A percentile compares a stretch with the other conserved stretches of the same genome.
Evolutionary conservation across 1,140 invertebrate genomes (phyloP).

Genomic region (Lepidotrigona ventralis): DNA sequence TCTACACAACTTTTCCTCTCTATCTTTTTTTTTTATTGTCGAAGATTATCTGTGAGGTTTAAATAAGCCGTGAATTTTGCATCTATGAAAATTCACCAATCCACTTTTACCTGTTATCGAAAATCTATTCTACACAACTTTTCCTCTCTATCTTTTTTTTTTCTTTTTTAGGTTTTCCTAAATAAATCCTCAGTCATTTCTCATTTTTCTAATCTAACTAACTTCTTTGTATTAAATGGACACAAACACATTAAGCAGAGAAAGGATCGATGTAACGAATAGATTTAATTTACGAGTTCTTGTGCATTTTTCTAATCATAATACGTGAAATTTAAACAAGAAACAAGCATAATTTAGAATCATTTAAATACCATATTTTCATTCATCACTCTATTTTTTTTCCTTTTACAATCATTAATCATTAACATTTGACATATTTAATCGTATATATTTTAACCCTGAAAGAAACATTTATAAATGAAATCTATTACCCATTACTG

Average conservation of each 20-base stretch:
- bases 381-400: not conserved
- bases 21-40: no score
- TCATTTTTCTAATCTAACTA: no score
- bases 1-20: not conserved
- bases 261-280: no score
- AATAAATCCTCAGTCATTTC: no score
- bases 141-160: not conserved
- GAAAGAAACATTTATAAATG: not conserved
- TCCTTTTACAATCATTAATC: not conserved
- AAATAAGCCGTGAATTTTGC: slow-evolving; percentile 3
- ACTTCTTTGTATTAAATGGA: no score
- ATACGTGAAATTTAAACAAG: no score
- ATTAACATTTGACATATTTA: not conserved
- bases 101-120: not conserved
- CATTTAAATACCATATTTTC: not conserved
- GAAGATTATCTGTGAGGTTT: not conserved
- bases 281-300: no score
- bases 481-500: not conserved
- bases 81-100: not conserved
- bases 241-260: no score
- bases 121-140: not conserved
- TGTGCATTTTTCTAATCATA: no score
- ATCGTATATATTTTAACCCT: not conserved
- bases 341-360: no score
- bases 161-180: no score